phyloP scores from a whole-genome alignment of 2,113 vertebrate genomes.

The Neodon shergylaensis region DNA sequence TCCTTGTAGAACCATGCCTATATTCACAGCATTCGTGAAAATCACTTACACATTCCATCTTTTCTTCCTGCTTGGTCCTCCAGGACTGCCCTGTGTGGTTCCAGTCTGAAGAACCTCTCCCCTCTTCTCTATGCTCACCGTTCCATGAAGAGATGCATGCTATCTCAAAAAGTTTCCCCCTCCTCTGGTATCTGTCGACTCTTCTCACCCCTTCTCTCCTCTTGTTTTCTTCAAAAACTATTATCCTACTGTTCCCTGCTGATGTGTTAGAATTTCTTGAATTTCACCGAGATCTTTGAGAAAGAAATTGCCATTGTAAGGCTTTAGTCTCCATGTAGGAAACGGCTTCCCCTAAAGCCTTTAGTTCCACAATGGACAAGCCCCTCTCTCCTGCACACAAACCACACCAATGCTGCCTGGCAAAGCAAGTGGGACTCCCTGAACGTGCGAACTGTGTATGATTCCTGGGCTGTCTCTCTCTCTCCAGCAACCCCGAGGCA shows the following conservation, averaged over 20 bases:
- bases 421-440: background rate
- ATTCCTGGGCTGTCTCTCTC: background rate
- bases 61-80: slow-evolving; percentile 17
- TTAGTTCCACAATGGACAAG: slow-evolving; percentile 5
- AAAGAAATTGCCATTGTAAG: background rate
- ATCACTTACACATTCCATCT: background rate
- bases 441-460: background rate
- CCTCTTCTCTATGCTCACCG: background rate
- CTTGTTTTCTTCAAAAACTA: background rate
- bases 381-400: background rate
- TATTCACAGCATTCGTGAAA: background rate
- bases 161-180: background rate
- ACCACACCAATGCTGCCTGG: background rate
- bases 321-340: background rate
- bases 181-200: slow-evolving; percentile 3
- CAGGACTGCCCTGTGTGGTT: background rate
- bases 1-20: background rate
- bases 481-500: background rate
- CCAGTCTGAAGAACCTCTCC: background rate
- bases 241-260: background rate
- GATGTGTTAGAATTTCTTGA: background rate
- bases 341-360: background rate
- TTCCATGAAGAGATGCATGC: background rate
- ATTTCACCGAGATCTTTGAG: slow-evolving; percentile 4
- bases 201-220: background rate